Percentiles rank a stretch among this genome's conserved stretches.
Conservation (phyloP, 2,113 vertebrate genomes). For the Sakesphorus luctuosus region DNA sequence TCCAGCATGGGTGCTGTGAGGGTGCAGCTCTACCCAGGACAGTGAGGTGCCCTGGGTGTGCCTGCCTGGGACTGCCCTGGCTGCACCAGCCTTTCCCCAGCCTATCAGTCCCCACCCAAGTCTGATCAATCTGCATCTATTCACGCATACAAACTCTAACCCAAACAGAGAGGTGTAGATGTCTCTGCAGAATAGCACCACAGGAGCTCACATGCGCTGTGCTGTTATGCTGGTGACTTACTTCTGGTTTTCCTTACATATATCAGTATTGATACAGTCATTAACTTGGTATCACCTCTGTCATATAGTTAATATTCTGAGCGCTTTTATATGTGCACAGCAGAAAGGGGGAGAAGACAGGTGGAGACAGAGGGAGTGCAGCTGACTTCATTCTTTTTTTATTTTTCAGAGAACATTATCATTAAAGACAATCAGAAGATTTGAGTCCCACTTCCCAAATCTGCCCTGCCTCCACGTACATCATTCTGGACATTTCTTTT, state of each 20-base stretch:
- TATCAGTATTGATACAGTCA: neutral
- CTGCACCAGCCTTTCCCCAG: neutral
- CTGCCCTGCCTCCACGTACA: neutral
- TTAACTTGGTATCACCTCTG: neutral
- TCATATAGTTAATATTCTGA: neutral
- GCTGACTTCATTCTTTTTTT: neutral
- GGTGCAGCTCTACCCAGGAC: neutral
- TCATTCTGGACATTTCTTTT: neutral
- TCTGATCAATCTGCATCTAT: neutral
- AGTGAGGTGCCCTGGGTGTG: neutral
- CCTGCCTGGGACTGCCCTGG: neutral
- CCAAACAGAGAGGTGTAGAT: fast-evolving
- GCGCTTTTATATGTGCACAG: neutral
- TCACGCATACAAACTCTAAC: fast-evolving
- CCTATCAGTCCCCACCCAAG: fast-evolving
- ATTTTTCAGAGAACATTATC: neutral
- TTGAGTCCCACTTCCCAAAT: neutral
- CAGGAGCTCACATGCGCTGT: neutral
- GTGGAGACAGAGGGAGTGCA: neutral
- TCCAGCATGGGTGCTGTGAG: neutral
- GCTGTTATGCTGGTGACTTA: neutral
- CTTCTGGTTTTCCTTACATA: neutral
- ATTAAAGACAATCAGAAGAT: neutral
- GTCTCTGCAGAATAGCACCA: neutral
- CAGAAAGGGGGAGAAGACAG: neutral